Base-by-base conservation (phyloP, 2,888 invertebrate genomes). In the Nemurella pictetii region DNA sequence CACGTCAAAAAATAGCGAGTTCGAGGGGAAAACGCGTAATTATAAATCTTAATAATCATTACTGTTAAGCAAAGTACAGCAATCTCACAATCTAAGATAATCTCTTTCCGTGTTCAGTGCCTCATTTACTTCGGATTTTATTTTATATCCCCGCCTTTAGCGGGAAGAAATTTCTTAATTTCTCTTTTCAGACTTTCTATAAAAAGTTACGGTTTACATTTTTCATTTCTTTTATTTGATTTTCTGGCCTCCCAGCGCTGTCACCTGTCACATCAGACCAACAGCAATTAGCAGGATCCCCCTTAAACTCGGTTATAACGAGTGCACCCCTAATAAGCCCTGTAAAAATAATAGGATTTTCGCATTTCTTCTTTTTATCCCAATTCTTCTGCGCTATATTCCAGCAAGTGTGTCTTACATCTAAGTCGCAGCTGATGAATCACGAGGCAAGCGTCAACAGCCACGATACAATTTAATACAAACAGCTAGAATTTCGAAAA, bases 11-110 rank as follows among this genome's bases (percentile, higher is more conserved):
- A 55, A 55, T 7, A 7, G 55, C 20, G 12, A 55, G 55, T 20
- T 55, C 55, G 55, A 20, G 20, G 55, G 55, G 55, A 20, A 55
- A 55, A 55, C 12, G 55, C 20, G 32, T 84, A 86, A 86, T 86
- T 86, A 84, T 83, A 86, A 80, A 75, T 55, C 83, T 84, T 84
- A 86, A 75, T 83, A 84, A 30, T 86, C 83, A 84, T 86, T 84
- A 86, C 80, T 80, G 84, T 83, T 77, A 78, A 77, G 35, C 36
- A 83, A 85, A 85, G 85, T 85, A 78, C 78, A 83, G 83, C 75
- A 85, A 81, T 83, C 83, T 85, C 26, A 75, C 75, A 82, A 85
- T 85, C 83, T 75, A 30, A 84, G 83, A 83, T 85, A 84, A 85
- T 85, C 85, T 84, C 82, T 82, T 78, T 78, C 72, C 9, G 28